Evolutionary conservation across 2,888 invertebrate species (phyloP).

Genomic region (Lepidocyrtinus sp.): DNA sequence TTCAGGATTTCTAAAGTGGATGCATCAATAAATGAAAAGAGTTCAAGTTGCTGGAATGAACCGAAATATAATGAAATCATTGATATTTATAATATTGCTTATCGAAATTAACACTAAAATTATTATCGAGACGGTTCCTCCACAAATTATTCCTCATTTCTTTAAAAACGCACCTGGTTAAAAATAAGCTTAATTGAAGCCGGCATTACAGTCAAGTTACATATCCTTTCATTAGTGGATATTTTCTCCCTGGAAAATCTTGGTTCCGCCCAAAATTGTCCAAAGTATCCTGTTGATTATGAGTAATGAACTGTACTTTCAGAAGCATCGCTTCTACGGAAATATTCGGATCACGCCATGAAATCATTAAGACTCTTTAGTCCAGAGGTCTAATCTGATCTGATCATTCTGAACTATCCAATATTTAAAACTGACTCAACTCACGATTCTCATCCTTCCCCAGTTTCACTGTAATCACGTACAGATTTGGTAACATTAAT

Average conservation of each 20-base stretch:
- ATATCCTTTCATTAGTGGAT: too few species aligned
- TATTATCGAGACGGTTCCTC: too few species aligned
- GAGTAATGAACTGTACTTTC: conserved; percentile 52
- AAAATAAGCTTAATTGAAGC: too few species aligned
- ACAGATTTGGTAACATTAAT: too few species aligned
- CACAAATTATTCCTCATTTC: not conserved
- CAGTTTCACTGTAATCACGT: too few species aligned
- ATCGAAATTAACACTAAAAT: not conserved
- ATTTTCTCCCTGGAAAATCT: too few species aligned
- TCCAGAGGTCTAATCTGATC: too few species aligned
- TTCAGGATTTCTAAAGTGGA: conserved; percentile 74
- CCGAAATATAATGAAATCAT: conserved; percentile 1
- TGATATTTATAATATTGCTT: not conserved
- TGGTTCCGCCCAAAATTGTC: conserved; percentile 37
- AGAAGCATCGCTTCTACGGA: conserved; percentile 28
- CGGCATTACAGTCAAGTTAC: too few species aligned
- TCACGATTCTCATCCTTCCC: not conserved
- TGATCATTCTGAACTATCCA: too few species aligned
- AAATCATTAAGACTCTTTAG: conserved; percentile 31
- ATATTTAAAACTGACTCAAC: not conserved
- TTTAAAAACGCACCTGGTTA: not conserved
- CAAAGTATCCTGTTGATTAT: conserved; percentile 49
- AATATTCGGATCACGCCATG: conserved; percentile 5
- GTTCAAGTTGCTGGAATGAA: not conserved
- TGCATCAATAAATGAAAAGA: not conserved